These are phyloP conservation scores for Linurgus olivaceus DNA, from an alignment of 2,797 vertebrate species.

Conservation along the genomic window DNA sequence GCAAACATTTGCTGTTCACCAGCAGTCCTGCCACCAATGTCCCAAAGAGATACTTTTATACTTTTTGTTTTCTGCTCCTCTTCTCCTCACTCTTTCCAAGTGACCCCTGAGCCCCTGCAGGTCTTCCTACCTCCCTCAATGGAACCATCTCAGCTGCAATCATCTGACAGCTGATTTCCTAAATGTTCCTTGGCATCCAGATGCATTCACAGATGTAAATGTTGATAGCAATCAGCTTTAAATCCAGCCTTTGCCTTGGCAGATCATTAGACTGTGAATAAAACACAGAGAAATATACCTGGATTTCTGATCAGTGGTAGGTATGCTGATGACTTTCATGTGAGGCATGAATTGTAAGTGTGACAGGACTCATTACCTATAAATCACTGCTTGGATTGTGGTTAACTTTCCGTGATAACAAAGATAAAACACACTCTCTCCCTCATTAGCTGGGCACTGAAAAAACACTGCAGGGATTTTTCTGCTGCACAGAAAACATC, in stretches of 20 bases:
- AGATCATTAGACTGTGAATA: conserved; percentile 39
- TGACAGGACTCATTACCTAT: conserved; percentile 65
- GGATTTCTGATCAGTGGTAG: conserved; percentile 29
- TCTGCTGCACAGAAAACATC: conserved; percentile 18
- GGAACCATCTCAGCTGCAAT: neutral
- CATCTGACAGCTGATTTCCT: neutral
- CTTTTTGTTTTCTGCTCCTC: neutral
- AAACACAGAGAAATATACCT: conserved; percentile 24
- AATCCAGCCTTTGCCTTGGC: neutral
- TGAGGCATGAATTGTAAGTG: conserved; percentile 17
- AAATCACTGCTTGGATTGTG: conserved; percentile 48
- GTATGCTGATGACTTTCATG: conserved; percentile 50
- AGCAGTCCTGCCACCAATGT: neutral
- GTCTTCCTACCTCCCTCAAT: neutral
- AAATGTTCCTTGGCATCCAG: neutral
- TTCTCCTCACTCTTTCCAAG: neutral
- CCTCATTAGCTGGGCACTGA: conserved; percentile 66
- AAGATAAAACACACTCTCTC: conserved; percentile 55
- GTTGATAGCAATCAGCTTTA: conserved; percentile 27
- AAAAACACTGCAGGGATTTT: conserved; percentile 45
- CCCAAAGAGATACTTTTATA: neutral
- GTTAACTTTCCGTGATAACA: conserved; percentile 58
- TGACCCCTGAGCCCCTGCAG: neutral
- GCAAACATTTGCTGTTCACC: neutral
- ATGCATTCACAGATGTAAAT: conserved; percentile 21